Evolutionary conservation across 2,113 vertebrate species (phyloP), one percentile per base, ranked within the genome.

Genomic region (Dolichallabes microphthalmus): DNA sequence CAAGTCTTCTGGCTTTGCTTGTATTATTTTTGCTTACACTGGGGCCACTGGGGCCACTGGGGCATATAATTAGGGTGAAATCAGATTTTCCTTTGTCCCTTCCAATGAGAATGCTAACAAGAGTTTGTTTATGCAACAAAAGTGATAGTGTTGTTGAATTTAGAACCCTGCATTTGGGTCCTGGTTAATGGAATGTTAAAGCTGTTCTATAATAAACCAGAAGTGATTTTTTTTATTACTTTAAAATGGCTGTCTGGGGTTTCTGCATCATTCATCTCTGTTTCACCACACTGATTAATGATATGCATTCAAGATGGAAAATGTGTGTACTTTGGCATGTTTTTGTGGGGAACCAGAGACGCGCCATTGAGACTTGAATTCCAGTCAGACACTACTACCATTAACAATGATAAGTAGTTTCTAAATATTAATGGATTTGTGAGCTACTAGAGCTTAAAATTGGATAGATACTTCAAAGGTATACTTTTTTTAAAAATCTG

Each of bases 11-110:
- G 53, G 75, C 35, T 68, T 76, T 30, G 60, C 45, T 50, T 6
- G 12, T 25, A 68, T 61, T 80, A 55, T 82, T 68, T 52, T 83
- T 80, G 82, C 58, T 66, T 85, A 78, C 73, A 77, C n/a, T n/a
- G n/a, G n/a, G n/a, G 45, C 79, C 83, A 73, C 32, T 35, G n/a
- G 52, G 53, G 45, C 79, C 83, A 73, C 32, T 35, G n/a, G 52
- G 53, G 68, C 19, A 35, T 77, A n/a, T 55, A 66, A 55, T 78
- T 78, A 76, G 83, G 27, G 50, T 66, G 45, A 32, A 13, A 66
- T 52, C 52, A 39, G 57, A 50, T 45, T 84, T 45, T 66, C 25
- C 17, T 25, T 25, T 20, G 27, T 30, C 22, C 27, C 8, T 25
- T 77, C 17, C 17, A 5, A 77, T 84, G 73, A 84, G 61, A 84